Evolutionary conservation across 2,888 invertebrate species (phyloP), one percentile per base, ranked within the genome.

Genomic region (Syrphus vitripennis): DNA sequence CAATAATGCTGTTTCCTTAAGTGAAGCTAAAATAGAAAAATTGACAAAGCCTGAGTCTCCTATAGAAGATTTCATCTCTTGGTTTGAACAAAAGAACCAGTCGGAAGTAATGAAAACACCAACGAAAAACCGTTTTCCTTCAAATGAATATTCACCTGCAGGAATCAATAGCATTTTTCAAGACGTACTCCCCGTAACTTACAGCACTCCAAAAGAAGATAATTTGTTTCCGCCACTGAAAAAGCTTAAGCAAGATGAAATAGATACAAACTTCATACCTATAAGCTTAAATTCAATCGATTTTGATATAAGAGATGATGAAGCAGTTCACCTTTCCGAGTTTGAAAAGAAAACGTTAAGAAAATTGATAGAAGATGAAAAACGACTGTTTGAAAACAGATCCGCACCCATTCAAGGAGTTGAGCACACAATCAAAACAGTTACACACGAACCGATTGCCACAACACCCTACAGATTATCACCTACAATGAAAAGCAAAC

Each of bases 111-210:
- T 40, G 34, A 42, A 26, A 48, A 45, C 37, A 71, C 45, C 59
- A 61, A 74, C n/a, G 7, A 29, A 26, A n/a, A 42, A 55, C 34
- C 16, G 42, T 16, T 21, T 40, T 24, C n/a, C 24, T 61, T 19
- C 26, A n/a, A 48, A 74, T 37, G 71, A 76, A 48, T 71, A 76
- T 71, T 82, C 67, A n/a, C 76, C 76, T 3, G 59, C 40, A 4
- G 65, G 37, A 12, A 72, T 77, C 14, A 65, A 77, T 10, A 76
- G 42, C 10, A 83, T 82, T 72, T 77, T 82, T 48, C 69, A 76
- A 59, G 67, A 16, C 31, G 48, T 71, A 1, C 69, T 59, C 45
- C 69, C 19, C 4, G 3, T 16, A 21, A 45, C 2, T 57, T 61
- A n/a, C 24, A 40, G 4, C 40, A 61, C 61, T 9, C 61, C 37